Percentiles rank a stretch among this genome's conserved stretches.
Conservation (phyloP, 2,888 invertebrate genomes). For the Ormyrus rosae region DNA sequence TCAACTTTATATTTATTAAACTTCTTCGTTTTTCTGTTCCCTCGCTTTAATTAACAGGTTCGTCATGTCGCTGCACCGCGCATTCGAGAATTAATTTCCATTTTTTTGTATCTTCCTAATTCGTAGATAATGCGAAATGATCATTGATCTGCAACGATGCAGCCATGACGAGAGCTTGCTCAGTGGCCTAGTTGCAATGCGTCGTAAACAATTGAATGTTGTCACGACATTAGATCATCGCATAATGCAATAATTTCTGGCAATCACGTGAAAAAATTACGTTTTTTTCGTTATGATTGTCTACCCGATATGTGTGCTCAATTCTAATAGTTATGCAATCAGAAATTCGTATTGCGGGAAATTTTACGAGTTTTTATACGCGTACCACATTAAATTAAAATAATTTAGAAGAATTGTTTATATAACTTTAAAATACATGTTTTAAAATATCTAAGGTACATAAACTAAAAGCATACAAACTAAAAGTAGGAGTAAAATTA, state of each 20-base stretch:
- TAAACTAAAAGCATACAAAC: too few relatives aligned
- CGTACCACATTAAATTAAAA: too few relatives aligned
- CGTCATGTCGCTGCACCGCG: neutral
- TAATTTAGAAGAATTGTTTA: too few relatives aligned
- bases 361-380: neutral
- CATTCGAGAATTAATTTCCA: neutral
- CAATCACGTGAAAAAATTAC: neutral
- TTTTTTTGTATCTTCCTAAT: conserved; percentile 4
- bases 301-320: neutral
- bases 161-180: conserved; percentile 14
- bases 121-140: conserved; percentile 1
- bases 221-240: conserved; percentile 25
- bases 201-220: conserved; percentile 27
- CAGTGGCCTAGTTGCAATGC: conserved; percentile 30
- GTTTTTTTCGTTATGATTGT: conserved; percentile 1
- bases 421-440: too few relatives aligned
- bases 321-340: conserved; percentile 4
- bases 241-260: too few relatives aligned
- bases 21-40: too few relatives aligned
- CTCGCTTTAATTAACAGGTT: conserved; percentile 5
- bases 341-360: neutral
- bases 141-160: conserved; percentile 34
- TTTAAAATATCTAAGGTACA: too few relatives aligned
- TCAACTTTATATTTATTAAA: too few relatives aligned
- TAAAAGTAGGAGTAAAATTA: too few relatives aligned